Evolutionary conservation across 1,140 invertebrate genomes (phyloP).

Genomic region (Bombus waltoni): DNA sequence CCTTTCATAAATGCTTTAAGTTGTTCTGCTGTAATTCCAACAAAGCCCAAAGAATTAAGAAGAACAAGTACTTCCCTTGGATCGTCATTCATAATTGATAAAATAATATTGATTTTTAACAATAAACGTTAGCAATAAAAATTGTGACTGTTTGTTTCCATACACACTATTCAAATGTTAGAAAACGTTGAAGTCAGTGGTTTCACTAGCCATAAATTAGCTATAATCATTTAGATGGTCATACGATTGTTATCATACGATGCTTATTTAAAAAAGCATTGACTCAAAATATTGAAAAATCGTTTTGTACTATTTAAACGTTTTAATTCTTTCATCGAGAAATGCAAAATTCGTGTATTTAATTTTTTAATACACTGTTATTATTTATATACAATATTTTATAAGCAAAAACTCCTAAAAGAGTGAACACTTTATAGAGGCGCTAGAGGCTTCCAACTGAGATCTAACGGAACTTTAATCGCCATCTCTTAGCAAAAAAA

Average conservation of each 20-base stretch:
- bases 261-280: background rate
- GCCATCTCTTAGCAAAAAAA: background rate
- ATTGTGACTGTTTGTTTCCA: background rate
- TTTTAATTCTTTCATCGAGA: background rate
- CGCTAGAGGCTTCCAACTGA: background rate
- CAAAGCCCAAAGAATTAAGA: constrained; percentile 79
- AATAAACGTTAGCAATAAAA: background rate
- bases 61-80: constrained; percentile 76
- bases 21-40: constrained; percentile 78
- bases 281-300: background rate
- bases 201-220: background rate
- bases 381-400: background rate
- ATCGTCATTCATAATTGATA: constrained; percentile 72
- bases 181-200: constrained; percentile 22
- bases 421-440: background rate
- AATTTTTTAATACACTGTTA: background rate
- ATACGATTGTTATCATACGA: background rate
- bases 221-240: background rate
- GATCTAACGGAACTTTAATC: background rate
- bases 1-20: constrained; percentile 81
- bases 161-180: constrained; percentile 25
- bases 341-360: background rate
- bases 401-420: background rate
- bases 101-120: constrained; percentile 15
- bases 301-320: background rate